Percentiles rank a stretch among this genome's conserved stretches.
These are phyloP conservation scores for Achlya flavicornis DNA, from an alignment of 2,888 invertebrate species.

Conservation along the genomic window DNA sequence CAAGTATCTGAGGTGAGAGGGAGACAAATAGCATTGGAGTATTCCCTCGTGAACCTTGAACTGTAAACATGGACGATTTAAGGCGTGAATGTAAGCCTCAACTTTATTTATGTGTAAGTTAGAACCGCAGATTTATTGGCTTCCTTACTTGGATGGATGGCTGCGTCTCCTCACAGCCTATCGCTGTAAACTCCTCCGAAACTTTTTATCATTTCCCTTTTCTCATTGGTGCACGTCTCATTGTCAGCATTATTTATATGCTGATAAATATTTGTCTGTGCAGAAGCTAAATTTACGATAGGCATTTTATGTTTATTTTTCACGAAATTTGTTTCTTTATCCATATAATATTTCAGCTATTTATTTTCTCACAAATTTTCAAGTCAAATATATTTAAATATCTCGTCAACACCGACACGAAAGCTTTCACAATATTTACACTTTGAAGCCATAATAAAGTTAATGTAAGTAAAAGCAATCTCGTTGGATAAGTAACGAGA, in stretches of 20 bases:
- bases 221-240: constrained; percentile 46
- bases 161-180: constrained; percentile 49
- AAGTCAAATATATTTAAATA: not conserved
- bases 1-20: constrained; percentile 48
- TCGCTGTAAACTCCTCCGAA: constrained; percentile 55
- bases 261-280: constrained; percentile 61
- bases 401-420: not conserved
- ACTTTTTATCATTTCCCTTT: constrained; percentile 45
- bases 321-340: not conserved
- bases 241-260: constrained; percentile 57
- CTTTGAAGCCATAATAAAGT: constrained; percentile 12
- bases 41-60: constrained; percentile 59
- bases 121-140: constrained; percentile 72
- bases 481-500: constrained; percentile 7
- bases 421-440: constrained; percentile 7
- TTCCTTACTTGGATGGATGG: constrained; percentile 67
- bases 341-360: not conserved
- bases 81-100: constrained; percentile 53
- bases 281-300: not conserved
- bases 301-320: not conserved
- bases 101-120: constrained; percentile 68
- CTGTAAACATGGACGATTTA: constrained; percentile 49
- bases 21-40: constrained; percentile 42
- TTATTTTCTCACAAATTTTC: not conserved
- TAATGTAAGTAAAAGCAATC: constrained; percentile 11